phyloP scores from a whole-genome alignment of 2,113 vertebrate genomes.

The Desmodus rotundus region DNA sequence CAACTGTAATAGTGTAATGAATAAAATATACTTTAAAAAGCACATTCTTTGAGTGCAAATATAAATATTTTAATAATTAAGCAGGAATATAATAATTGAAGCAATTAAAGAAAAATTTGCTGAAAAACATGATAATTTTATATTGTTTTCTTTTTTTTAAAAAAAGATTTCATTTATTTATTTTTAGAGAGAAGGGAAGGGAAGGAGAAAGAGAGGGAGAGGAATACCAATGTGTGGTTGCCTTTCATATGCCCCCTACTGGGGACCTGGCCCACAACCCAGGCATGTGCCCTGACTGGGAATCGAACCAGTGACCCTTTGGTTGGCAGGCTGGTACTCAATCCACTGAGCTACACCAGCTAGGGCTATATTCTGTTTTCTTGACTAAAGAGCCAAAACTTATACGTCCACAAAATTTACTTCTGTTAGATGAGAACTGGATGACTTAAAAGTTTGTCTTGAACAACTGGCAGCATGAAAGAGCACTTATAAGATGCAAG shows the following conservation, averaged over 20 bases:
- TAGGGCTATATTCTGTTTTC: not conserved
- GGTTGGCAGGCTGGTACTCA: no score
- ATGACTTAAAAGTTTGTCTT: not conserved
- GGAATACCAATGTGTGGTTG: no score
- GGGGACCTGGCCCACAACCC: no score
- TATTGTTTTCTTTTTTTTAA: not conserved
- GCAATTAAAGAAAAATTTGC: not conserved
- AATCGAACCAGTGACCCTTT: no score
- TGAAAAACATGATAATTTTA: not conserved
- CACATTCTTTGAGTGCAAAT: not conserved
- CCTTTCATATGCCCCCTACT: no score
- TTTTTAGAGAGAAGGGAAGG: no score
- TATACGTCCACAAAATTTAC: not conserved
- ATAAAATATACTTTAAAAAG: not conserved
- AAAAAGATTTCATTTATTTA: no score
- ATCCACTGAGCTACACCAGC: no score
- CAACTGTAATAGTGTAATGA: no score
- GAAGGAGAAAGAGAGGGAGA: no score
- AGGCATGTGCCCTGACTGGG: no score
- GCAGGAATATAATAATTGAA: not conserved
- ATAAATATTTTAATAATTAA: slow-evolving; percentile 4
- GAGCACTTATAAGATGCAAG: not conserved
- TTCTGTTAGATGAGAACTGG: not conserved
- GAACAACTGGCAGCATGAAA: not conserved
- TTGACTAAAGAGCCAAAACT: not conserved